phyloP scores from a whole-genome alignment of 2,888 invertebrate species.

The Allygus modestus region DNA sequence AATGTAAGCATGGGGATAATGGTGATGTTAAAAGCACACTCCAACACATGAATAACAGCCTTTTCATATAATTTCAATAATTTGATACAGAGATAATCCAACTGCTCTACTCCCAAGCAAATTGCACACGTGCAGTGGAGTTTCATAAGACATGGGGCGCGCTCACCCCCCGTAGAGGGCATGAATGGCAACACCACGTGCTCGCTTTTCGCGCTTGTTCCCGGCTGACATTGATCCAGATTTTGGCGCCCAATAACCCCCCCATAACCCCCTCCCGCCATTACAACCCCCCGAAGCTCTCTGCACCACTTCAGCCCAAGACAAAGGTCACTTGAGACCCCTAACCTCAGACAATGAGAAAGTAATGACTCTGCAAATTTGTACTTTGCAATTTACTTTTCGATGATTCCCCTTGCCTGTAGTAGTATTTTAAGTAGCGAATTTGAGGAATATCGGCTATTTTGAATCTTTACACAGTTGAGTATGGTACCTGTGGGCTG shows the following conservation, averaged over 20 bases:
- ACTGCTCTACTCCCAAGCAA: too few species aligned
- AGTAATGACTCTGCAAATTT: constrained; percentile 5
- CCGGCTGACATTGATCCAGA: constrained; percentile 18
- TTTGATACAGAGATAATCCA: too few species aligned
- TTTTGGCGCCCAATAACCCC: constrained; percentile 16
- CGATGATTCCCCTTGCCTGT: neutral
- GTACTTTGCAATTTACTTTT: neutral
- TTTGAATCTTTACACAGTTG: too few species aligned
- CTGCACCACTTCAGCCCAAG: constrained; percentile 1
- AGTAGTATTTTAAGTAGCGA: neutral
- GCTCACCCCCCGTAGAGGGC: neutral
- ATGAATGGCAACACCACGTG: constrained; percentile 6
- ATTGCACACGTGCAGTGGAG: too few species aligned
- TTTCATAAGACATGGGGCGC: too few species aligned
- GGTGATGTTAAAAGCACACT: too few species aligned
- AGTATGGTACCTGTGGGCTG: too few species aligned
- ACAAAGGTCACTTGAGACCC: constrained; percentile 18
- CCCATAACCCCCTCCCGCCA: constrained; percentile 2
- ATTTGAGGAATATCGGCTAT: too few species aligned
- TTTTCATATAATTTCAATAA: too few species aligned
- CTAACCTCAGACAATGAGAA: neutral
- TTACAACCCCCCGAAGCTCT: neutral
- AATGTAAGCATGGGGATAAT: too few species aligned
- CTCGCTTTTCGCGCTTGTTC: neutral
- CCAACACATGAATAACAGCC: too few species aligned